Evolutionary conservation across 2,888 invertebrate genomes (phyloP).

Genomic region (Mythimna impura): DNA sequence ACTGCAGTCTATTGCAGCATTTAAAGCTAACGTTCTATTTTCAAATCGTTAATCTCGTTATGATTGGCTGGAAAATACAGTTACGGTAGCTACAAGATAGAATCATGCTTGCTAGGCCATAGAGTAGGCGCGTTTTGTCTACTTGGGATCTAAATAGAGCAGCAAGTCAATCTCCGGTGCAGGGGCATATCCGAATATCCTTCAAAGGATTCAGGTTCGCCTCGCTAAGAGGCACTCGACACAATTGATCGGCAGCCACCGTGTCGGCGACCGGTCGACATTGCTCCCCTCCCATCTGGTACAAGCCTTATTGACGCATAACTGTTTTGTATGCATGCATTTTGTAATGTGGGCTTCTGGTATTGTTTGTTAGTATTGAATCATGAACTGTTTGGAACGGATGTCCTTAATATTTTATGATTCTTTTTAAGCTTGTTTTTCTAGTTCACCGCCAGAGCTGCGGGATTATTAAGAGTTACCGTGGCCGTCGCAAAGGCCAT

Average conservation of each 20-base stretch:
- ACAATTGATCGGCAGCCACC: conserved; percentile 74
- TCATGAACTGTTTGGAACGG: conserved; percentile 1
- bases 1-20: conserved; percentile 22
- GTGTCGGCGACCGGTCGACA: conserved; percentile 70
- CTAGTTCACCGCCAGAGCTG: no score
- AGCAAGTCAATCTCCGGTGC: conserved; percentile 83
- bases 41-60: conserved; percentile 21
- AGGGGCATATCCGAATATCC: conserved; percentile 74
- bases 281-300: conserved; percentile 60
- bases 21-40: conserved; percentile 17
- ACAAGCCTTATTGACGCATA: conserved; percentile 52
- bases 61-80: conserved; percentile 9
- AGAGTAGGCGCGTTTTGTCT: conserved; percentile 21
- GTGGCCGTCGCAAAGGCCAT: no score
- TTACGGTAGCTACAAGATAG: conserved; percentile 13
- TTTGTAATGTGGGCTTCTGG: conserved; percentile 31
- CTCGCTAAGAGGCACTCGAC: conserved; percentile 69
- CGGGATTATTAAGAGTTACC: no score
- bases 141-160: conserved; percentile 57
- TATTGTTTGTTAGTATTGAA: conserved; percentile 1
- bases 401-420: neutral
- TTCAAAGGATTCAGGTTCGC: conserved; percentile 73
- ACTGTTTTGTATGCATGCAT: conserved; percentile 41
- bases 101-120: conserved; percentile 15
- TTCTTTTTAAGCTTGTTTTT: no score